Percentiles rank a stretch among this genome's conserved stretches.
Evolutionary conservation across 2,797 vertebrate species (phyloP).

Genomic region (Ispidina lecontei): DNA sequence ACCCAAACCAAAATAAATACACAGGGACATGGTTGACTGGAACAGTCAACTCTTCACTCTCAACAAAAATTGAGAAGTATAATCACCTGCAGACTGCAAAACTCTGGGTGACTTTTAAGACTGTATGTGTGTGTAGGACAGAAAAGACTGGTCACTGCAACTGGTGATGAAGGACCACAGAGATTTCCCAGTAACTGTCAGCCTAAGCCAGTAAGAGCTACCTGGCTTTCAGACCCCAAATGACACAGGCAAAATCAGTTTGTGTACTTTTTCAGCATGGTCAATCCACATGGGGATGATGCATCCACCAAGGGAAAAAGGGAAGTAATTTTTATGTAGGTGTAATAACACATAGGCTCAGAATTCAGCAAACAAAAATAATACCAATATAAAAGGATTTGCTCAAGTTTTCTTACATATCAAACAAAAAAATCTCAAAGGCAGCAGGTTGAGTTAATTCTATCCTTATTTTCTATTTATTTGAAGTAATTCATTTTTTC

Average conservation of each 20-base stretch:
- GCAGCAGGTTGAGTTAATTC: neutral
- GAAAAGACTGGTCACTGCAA: neutral
- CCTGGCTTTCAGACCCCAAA: neutral
- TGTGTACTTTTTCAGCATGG: neutral
- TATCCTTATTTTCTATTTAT: neutral
- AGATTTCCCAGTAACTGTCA: neutral
- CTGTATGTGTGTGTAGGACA: neutral
- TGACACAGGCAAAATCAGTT: neutral
- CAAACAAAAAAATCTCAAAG: neutral
- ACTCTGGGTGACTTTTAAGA: neutral
- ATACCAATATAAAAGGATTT: neutral
- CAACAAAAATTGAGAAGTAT: neutral
- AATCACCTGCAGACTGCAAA: neutral
- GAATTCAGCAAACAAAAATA: neutral
- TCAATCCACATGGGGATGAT: neutral
- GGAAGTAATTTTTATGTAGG: neutral
- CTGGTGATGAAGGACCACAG: neutral
- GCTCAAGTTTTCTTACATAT: neutral
- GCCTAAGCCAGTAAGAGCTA: neutral
- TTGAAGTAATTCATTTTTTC: neutral
- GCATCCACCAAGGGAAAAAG: neutral
- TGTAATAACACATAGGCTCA: neutral
- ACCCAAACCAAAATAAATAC: neutral
- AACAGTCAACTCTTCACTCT: neutral
- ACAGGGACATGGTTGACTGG: neutral